Evolutionary conservation across 37 sponge, comb jelly and placozoan genomes (phyloP).

Genomic region (Ianthella basta): DNA sequence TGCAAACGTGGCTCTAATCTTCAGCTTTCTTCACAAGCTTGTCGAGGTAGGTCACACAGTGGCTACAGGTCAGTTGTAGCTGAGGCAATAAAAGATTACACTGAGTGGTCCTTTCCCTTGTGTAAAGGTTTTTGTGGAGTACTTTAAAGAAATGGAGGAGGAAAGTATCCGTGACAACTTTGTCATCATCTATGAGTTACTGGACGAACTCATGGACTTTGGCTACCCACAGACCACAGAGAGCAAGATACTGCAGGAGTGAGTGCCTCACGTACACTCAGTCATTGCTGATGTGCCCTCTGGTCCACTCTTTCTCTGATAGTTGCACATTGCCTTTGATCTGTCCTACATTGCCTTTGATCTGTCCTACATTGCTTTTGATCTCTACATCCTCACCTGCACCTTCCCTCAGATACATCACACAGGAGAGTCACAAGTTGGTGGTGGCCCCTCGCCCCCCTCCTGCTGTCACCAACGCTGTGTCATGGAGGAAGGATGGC

Average conservation of each 20-base stretch:
- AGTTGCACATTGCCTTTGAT: background rate
- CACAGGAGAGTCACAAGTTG: constrained; percentile 94
- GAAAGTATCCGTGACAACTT: constrained; percentile 98
- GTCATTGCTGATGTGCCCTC: no score
- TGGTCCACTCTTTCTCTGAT: background rate
- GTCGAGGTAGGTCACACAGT: constrained; percentile 85
- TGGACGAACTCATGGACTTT: constrained; percentile 99
- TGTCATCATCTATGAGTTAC: constrained; percentile 93
- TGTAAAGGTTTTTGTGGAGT: constrained; percentile 84
- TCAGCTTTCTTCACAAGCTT: constrained; percentile 88
- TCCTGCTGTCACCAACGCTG: constrained; percentile 99
- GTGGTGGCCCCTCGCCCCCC: constrained; percentile 89
- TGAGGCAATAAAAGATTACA: background rate
- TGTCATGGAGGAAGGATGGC: constrained; percentile 95
- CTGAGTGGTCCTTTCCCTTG: background rate
- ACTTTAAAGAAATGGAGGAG: constrained; percentile 96
- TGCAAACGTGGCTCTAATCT: constrained; percentile 96
- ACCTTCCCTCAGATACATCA: constrained; percentile 84
- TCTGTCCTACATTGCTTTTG: background rate
- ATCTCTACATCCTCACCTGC: background rate
- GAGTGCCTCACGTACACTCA: constrained; percentile 14
- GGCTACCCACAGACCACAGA: constrained; percentile 99
- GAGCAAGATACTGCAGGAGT: constrained; percentile 95
- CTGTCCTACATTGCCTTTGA: no score
- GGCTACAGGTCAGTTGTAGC: no score